These are phyloP conservation scores for Tipula helvola DNA, from an alignment of 2,888 invertebrate species.

Conservation along the genomic window DNA sequence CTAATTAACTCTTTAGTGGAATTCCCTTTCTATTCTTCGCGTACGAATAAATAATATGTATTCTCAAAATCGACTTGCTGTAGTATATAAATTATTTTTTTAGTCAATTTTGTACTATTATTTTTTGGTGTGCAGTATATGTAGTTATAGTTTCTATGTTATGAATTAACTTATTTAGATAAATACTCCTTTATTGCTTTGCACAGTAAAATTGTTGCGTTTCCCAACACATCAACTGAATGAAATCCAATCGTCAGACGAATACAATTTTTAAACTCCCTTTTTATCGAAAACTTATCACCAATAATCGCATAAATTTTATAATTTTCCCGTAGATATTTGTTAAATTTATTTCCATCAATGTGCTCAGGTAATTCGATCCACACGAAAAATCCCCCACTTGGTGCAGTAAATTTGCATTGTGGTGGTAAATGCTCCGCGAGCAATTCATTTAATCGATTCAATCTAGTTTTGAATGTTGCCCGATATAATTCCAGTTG, in stretches of 20 bases:
- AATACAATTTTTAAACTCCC: constrained; percentile 31
- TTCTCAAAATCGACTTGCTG: too few species aligned
- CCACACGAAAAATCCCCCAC: constrained; percentile 52
- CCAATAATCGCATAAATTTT: constrained; percentile 38
- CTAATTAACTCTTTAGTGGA: too few species aligned
- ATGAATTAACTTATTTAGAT: too few species aligned
- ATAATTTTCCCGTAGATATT: constrained; percentile 32
- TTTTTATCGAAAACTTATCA: constrained; percentile 31
- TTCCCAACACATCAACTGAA: constrained; percentile 26
- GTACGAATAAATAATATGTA: too few species aligned
- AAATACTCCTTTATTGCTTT: constrained; percentile 26
- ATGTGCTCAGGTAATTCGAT: constrained; percentile 36
- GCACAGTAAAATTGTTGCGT: constrained; percentile 33
- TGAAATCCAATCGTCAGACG: constrained; percentile 42
- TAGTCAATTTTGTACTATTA: too few species aligned
- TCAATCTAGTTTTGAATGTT: constrained; percentile 37
- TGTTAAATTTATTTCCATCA: constrained; percentile 33
- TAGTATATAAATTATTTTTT: too few species aligned
- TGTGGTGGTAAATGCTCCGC: constrained; percentile 32
- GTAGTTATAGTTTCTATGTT: too few species aligned
- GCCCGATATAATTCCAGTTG: constrained; percentile 33
- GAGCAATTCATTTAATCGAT: constrained; percentile 32
- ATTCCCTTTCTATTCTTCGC: too few species aligned
- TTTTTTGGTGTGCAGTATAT: too few species aligned
- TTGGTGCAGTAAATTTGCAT: constrained; percentile 34